phyloP scores from a whole-genome alignment of 2,113 vertebrate species.

The Alectura lathami region DNA sequence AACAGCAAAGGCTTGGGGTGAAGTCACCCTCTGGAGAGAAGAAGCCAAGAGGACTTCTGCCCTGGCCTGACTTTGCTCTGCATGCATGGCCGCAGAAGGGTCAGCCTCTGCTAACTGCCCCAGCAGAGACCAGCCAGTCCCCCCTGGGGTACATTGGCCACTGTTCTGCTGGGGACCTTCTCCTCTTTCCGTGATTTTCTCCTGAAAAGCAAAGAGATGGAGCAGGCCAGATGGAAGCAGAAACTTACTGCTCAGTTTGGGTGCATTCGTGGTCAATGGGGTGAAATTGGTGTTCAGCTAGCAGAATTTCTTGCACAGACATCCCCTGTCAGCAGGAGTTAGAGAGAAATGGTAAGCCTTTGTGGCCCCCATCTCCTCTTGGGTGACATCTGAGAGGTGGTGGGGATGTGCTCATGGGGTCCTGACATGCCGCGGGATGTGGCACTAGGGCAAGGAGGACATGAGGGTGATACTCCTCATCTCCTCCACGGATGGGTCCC shows the following conservation, averaged over 20 bases:
- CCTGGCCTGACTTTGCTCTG: background rate
- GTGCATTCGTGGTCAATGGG: background rate
- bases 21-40: background rate
- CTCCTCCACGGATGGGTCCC: background rate
- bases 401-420: background rate
- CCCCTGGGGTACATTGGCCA: background rate
- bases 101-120: accelerated
- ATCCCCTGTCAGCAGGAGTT: background rate
- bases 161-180: background rate
- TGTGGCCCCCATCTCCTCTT: background rate
- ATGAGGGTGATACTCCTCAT: background rate
- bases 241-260: background rate
- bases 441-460: accelerated
- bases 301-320: background rate
- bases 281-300: background rate
- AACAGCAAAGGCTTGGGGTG: background rate
- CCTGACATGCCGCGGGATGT: background rate
- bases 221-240: background rate
- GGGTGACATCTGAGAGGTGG: background rate
- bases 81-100: accelerated
- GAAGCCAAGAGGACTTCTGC: background rate
- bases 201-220: background rate
- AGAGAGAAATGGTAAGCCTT: background rate
- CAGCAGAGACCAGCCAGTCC: background rate
- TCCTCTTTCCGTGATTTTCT: background rate